Evolutionary conservation across 2,113 vertebrate species (phyloP).

Genomic region (Boleophthalmus pectinirostris): DNA sequence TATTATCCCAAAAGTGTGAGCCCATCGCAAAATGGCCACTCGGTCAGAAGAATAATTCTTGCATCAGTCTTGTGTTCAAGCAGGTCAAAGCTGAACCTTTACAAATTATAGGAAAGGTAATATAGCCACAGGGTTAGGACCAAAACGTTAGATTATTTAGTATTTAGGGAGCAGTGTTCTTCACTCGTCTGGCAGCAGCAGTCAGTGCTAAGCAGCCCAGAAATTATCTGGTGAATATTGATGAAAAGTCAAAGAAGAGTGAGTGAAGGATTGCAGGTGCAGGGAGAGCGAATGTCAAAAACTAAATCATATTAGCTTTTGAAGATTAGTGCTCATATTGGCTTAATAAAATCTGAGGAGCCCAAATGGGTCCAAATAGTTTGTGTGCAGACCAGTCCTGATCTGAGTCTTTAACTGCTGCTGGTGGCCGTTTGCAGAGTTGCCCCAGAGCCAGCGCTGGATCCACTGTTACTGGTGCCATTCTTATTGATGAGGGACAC

Average conservation of each 20-base stretch:
- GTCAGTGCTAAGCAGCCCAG: conserved; percentile 56
- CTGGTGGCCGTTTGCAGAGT: conserved; percentile 68
- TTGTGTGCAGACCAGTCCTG: conserved; percentile 67
- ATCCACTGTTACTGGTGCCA: conserved; percentile 55
- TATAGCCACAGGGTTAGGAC: conserved; percentile 65
- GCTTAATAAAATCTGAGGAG: conserved; percentile 75
- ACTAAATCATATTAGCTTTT: conserved; percentile 71
- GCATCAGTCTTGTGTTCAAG: conserved; percentile 65
- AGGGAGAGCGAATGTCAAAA: conserved; percentile 59
- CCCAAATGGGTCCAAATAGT: conserved; percentile 71
- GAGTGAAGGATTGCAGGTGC: conserved; percentile 44
- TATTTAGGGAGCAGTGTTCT: conserved; percentile 27
- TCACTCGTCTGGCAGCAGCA: conserved; percentile 50
- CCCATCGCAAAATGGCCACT: conserved; percentile 36
- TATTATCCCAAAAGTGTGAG: conserved; percentile 48
- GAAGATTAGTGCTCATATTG: conserved; percentile 77
- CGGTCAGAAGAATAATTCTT: conserved; percentile 55
- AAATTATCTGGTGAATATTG: conserved; percentile 56
- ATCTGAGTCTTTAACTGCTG: conserved; percentile 76
- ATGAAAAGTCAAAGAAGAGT: conserved; percentile 55
- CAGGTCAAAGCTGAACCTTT: conserved; percentile 52
- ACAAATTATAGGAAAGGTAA: conserved; percentile 58
- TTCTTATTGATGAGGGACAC: conserved; percentile 71
- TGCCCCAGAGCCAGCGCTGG: conserved; percentile 56
- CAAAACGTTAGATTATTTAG: conserved; percentile 41